Evolutionary conservation across 2,888 invertebrate genomes (phyloP), one percentile per base, ranked within the genome.

Genomic region (Fissipunctia ypsillon): DNA sequence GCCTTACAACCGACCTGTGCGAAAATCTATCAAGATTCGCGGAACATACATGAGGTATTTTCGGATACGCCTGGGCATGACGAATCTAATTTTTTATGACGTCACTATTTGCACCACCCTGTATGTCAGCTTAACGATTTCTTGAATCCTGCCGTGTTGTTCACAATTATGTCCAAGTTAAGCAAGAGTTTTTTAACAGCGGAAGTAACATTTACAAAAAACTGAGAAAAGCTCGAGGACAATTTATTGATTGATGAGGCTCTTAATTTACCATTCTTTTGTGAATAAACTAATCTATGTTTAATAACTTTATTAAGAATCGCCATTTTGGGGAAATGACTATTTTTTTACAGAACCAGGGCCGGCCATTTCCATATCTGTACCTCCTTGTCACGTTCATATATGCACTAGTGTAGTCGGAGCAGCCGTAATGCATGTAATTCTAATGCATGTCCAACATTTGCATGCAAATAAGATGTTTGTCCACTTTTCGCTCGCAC

Each of bases 391-490:
- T 63, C 48, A n/a, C 19, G 59, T 74, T 77, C 69, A 69, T 74
- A 69, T 76, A 70, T 73, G 72, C 69, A 76, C 31, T 35, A 78
- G 68, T 41, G 50, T 69, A 64, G 69, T 69, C 61, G 68, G 43
- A 60, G 54, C 68, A 54, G 60, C 68, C 57, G 77, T 81, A 87
- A 83, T 85, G 81, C 85, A 87, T 78, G 83, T 85, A 83, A 82
- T 81, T 76, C 82, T 76, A 69, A 84, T 76, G 78, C 84, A 76
- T 80, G 80, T 71, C 71, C 76, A 74, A 78, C 84, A 89, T 90
- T 91, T 90, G 89, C 90, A 90, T 91, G 86, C 86, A 91, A 89
- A 90, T 87, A 90, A 89, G 88, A 89, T 89, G 88, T 84, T 84
- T 84, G 88, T 86, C 84, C 88, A 84, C 87, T 89, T 83, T 83